Conservation (phyloP, 2,113 vertebrate genomes). For the Barnardius zonarius region DNA sequence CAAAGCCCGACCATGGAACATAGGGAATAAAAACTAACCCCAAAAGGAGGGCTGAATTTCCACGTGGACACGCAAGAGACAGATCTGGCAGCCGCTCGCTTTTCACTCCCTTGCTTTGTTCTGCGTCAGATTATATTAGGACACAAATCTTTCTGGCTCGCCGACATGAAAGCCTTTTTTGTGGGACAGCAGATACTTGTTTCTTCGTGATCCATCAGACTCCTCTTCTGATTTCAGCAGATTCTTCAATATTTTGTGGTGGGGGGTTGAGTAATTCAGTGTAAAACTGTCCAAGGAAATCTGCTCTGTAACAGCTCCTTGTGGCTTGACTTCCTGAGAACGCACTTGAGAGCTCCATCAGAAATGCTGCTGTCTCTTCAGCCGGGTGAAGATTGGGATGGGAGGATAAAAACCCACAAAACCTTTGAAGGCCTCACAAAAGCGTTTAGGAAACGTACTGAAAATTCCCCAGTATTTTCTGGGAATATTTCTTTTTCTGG, state of each 20-base stretch:
- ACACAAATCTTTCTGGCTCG: background rate
- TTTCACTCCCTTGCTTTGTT: conserved; percentile 6
- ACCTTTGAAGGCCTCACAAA: conserved; percentile 7
- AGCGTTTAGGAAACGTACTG: background rate
- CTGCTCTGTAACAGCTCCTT: background rate
- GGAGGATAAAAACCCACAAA: conserved; percentile 34
- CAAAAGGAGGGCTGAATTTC: background rate
- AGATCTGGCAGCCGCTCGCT: background rate
- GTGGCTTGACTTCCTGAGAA: background rate
- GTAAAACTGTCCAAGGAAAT: conserved; percentile 7
- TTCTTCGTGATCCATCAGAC: background rate
- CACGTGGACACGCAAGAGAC: background rate
- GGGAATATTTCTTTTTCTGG: background rate
- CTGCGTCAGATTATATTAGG: background rate
- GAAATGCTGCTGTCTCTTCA: background rate
- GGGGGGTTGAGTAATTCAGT: background rate
- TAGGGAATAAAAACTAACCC: background rate
- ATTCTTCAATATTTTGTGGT: conserved; percentile 34
- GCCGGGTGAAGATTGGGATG: background rate
- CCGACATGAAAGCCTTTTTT: background rate
- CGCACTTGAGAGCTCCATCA: background rate
- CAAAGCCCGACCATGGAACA: background rate
- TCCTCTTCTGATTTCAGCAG: background rate
- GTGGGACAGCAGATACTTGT: background rate
- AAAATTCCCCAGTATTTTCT: conserved; percentile 21